Evolutionary conservation across 2,797 vertebrate species (phyloP), one percentile per base, ranked within the genome.

Genomic region (Amazona ochrocephala): DNA sequence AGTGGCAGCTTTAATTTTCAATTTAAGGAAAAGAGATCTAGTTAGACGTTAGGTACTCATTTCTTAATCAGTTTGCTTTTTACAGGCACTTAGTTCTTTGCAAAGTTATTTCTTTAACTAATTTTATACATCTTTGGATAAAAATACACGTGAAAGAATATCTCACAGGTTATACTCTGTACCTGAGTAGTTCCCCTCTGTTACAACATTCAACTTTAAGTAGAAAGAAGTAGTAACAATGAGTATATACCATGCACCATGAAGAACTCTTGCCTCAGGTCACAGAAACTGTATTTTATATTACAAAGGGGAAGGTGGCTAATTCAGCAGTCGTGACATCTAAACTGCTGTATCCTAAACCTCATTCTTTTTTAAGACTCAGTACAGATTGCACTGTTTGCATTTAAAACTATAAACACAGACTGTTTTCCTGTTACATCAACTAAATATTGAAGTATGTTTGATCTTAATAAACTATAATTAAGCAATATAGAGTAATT

Each of bases 401-500:
- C 54, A 82, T 82, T 89, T 94, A 89, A 96, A 95, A 84, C 74
- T 89, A 91, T 91, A 94, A 96, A 95, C 85, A 96, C 77, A 95
- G 94, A 82, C 71, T 78, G 72, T 88, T 93, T 95, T 93, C 90
- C 90, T 93, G 87, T 93, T 91, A 80, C 48, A 95, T 88, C 83
- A 90, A 91, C 81, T 93, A 90, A 94, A 95, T 72, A 84, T 54
- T 89, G 94, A 93, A 91, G 90, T 80, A 94, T 79, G 60, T 94
- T 84, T 91, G 83, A 95, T 94, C 76, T 88, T 94, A 96, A 96
- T 96, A 96, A 92, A 64, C 72, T 91, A 88, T 94, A 95, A 95
- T 97, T 97, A 96, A 96, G 95, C 92, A 97, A 97, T 95, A 97
- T 96, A 96, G 84, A 97, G 96, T 97, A 97, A 98, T 97, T 97